phyloP scores from a whole-genome alignment of 2,888 invertebrate genomes.

The Alloscopus bannaensis region DNA sequence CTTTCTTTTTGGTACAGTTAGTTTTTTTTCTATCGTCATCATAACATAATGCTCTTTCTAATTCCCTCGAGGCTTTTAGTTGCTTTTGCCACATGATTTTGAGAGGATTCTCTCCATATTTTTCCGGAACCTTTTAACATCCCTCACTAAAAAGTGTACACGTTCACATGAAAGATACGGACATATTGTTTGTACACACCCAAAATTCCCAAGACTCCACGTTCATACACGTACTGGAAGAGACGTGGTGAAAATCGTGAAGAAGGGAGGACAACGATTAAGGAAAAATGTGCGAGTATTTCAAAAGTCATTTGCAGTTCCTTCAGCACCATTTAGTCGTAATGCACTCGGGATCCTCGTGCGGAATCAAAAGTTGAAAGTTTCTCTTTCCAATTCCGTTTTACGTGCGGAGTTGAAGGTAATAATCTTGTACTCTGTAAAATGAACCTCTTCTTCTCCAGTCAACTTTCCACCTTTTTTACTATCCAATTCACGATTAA shows the following conservation, averaged over 20 bases:
- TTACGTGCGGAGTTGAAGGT: no score
- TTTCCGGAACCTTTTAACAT: slow-evolving; percentile 3
- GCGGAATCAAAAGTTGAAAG: no score
- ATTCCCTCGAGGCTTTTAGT: slow-evolving; percentile 27
- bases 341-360: slow-evolving; percentile 21
- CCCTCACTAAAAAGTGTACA: neutral
- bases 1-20: no score
- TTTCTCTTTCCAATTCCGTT: no score
- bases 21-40: no score
- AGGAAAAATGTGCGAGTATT: neutral
- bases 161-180: neutral
- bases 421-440: no score
- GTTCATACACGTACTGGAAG: no score
- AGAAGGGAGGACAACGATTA: neutral
- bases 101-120: neutral
- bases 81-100: neutral
- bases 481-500: slow-evolving; percentile 14
- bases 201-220: no score
- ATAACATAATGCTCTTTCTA: no score
- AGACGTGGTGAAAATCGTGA: neutral
- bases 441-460: no score
- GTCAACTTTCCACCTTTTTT: slow-evolving; percentile 16
- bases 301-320: slow-evolving; percentile 29
- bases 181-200: no score
- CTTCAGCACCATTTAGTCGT: slow-evolving; percentile 22